phyloP scores from a whole-genome alignment of 2,888 invertebrate species.

The Ferdinandea cuprea region DNA sequence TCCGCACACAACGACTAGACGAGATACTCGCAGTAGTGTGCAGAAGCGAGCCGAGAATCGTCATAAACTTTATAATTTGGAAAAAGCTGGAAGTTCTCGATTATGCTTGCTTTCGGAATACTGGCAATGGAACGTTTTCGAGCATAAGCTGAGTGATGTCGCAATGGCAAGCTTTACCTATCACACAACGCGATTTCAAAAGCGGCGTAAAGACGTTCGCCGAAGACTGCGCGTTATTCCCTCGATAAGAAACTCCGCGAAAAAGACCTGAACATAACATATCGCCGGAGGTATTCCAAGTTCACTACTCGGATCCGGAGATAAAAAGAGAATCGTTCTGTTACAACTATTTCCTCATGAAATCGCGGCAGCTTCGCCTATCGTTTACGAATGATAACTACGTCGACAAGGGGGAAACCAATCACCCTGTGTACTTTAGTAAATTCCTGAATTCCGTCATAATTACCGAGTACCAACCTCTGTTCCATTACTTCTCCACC shows the following conservation, averaged over 20 bases:
- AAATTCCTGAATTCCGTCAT: slow-evolving; percentile 79
- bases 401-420: slow-evolving; percentile 79
- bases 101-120: slow-evolving; percentile 79
- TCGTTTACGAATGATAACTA: slow-evolving; percentile 76
- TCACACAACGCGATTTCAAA: slow-evolving; percentile 80
- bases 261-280: slow-evolving; percentile 78
- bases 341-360: slow-evolving; percentile 52
- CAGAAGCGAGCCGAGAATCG: slow-evolving; percentile 78
- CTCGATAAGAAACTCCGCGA: slow-evolving; percentile 76
- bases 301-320: slow-evolving; percentile 63
- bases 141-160: slow-evolving; percentile 76
- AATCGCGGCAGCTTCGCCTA: slow-evolving; percentile 68
- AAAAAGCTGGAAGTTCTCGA: slow-evolving; percentile 76
- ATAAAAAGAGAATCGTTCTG: slow-evolving; percentile 35
- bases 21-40: slow-evolving; percentile 76
- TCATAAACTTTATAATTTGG: slow-evolving; percentile 80
- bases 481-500: slow-evolving; percentile 80
- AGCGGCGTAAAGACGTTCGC: slow-evolving; percentile 76
- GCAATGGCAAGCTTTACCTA: slow-evolving; percentile 79
- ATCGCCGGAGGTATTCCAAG: slow-evolving; percentile 74
- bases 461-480: slow-evolving; percentile 78
- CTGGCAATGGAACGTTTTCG: slow-evolving; percentile 79
- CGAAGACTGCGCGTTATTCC: slow-evolving; percentile 78
- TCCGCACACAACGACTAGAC: slow-evolving; percentile 76
- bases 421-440: slow-evolving; percentile 79